Conservation (phyloP, 2,113 vertebrate species). For the Carollia perspicillata region DNA sequence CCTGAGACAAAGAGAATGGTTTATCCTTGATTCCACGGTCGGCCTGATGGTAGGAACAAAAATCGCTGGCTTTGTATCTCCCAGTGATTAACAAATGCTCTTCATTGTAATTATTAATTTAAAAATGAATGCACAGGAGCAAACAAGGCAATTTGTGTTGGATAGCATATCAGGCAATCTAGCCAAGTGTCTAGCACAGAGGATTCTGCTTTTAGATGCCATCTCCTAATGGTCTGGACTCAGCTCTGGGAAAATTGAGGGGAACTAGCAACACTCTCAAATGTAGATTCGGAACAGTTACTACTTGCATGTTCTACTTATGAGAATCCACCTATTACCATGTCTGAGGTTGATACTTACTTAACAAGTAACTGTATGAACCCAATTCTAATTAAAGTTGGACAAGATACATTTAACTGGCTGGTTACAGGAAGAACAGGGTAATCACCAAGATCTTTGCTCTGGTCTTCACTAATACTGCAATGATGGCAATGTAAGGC, state of each 20-base stretch:
- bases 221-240: not conserved
- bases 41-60: not conserved
- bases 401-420: not conserved
- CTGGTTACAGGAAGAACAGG: not conserved
- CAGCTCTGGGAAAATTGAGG: not conserved
- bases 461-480: not conserved
- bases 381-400: not conserved
- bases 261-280: not conserved
- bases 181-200: not conserved
- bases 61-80: not conserved
- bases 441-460: not conserved
- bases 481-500: not conserved
- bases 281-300: not conserved
- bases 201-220: not conserved
- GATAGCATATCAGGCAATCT: not conserved
- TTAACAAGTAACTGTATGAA: not conserved
- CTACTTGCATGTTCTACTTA: not conserved
- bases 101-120: conserved; percentile 40
- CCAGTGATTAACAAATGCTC: not conserved
- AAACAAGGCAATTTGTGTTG: not conserved
- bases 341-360: not conserved
- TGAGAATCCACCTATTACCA: not conserved
- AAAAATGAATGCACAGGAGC: not conserved
- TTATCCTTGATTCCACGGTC: not conserved
- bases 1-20: not conserved